These are phyloP conservation scores for Procambarus clarkii DNA, from an alignment of 1,140 invertebrate species.

Conservation along the genomic window DNA sequence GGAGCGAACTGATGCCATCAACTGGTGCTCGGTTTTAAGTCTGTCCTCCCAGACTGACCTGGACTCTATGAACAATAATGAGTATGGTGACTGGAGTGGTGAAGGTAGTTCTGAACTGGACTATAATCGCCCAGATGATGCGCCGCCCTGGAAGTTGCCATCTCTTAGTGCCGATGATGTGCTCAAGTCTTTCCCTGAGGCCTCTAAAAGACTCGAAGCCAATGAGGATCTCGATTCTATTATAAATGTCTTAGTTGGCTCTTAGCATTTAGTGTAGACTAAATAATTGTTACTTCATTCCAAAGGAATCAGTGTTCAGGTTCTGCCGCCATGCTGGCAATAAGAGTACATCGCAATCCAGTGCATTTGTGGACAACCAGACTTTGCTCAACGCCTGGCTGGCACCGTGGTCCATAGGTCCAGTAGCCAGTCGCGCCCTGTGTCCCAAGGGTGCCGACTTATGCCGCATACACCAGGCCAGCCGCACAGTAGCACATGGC, in stretches of 20 bases:
- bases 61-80: constrained; percentile 87
- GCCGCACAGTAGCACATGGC: constrained; percentile 26
- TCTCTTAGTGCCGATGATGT: constrained; percentile 84
- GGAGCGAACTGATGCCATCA: constrained; percentile 81
- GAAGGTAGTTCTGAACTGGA: constrained; percentile 57
- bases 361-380: constrained; percentile 66
- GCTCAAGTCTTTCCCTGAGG: constrained; percentile 77
- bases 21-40: constrained; percentile 93
- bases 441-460: constrained; percentile 62
- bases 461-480: not conserved
- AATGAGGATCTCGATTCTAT: constrained; percentile 71
- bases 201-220: constrained; percentile 70
- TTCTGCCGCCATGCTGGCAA: constrained; percentile 58
- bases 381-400: constrained; percentile 64
- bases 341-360: constrained; percentile 65
- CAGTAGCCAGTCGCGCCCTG: constrained; percentile 41
- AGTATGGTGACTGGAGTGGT: constrained; percentile 78
- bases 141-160: constrained; percentile 75
- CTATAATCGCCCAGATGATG: constrained; percentile 47
- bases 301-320: constrained; percentile 64
- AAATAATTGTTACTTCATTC: constrained; percentile 63
- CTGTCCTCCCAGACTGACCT: constrained; percentile 88
- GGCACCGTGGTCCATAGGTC: constrained; percentile 34
- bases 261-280: constrained; percentile 70
- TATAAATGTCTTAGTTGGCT: constrained; percentile 71